phyloP scores from a whole-genome alignment of 2,888 invertebrate genomes.

The Incurvaria masculella region DNA sequence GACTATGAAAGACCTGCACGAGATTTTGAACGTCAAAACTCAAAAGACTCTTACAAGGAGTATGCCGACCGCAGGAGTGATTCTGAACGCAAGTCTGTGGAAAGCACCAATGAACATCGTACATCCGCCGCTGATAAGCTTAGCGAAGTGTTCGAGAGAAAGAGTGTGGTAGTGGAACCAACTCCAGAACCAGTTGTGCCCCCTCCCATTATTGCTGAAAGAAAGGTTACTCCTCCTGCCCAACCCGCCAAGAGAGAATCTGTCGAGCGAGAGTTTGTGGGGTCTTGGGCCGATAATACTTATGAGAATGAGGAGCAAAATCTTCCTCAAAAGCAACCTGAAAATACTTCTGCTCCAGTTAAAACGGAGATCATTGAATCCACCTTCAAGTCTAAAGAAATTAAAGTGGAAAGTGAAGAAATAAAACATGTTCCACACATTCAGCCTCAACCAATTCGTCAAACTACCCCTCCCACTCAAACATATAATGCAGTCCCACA shows the following conservation, averaged over 20 bases:
- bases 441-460: background rate
- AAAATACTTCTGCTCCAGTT: slow-evolving; percentile 19
- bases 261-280: slow-evolving; percentile 39
- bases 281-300: slow-evolving; percentile 49
- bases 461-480: slow-evolving; percentile 7
- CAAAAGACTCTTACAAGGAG: slow-evolving; percentile 53
- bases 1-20: slow-evolving; percentile 43
- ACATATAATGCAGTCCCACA: slow-evolving; percentile 22
- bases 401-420: slow-evolving; percentile 15
- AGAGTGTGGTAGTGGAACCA: slow-evolving; percentile 38
- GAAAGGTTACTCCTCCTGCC: slow-evolving; percentile 25
- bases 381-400: slow-evolving; percentile 16
- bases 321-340: background rate
- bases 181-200: slow-evolving; percentile 41
- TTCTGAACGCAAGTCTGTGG: slow-evolving; percentile 40
- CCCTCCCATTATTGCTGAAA: slow-evolving; percentile 45
- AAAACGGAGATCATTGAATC: slow-evolving; percentile 20
- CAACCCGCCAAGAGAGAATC: slow-evolving; percentile 44
- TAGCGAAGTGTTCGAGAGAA: slow-evolving; percentile 49
- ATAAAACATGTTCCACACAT: slow-evolving; percentile 15
- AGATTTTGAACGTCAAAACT: slow-evolving; percentile 45
- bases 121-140: slow-evolving; percentile 48
- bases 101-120: slow-evolving; percentile 34
- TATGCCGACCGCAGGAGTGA: slow-evolving; percentile 47
- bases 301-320: slow-evolving; percentile 25